Percentiles rank a stretch among this genome's conserved stretches.
Conservation (phyloP, 2,888 invertebrate species). For the Biston betularia region DNA sequence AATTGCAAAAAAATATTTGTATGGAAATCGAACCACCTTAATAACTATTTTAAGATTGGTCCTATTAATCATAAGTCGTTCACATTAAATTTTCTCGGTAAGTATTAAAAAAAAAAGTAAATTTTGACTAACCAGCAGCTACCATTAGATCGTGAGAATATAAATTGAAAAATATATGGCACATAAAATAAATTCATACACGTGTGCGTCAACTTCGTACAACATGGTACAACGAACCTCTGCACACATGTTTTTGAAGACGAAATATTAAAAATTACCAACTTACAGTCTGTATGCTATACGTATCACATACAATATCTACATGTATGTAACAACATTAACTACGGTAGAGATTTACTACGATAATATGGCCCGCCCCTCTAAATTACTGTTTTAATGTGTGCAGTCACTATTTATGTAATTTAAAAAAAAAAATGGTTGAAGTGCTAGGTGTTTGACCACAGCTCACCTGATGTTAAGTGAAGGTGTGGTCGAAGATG, state of each 20-base stretch:
- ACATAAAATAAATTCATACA: constrained; percentile 42
- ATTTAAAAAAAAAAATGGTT: too few relatives aligned
- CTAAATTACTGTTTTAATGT: too few relatives aligned
- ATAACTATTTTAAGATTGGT: too few relatives aligned
- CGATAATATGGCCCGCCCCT: too few relatives aligned
- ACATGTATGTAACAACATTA: constrained; percentile 13
- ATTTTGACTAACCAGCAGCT: not conserved
- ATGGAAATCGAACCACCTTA: too few relatives aligned
- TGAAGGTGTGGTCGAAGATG: too few relatives aligned
- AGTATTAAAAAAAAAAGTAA: not conserved
- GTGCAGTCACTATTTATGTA: too few relatives aligned
- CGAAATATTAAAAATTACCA: constrained; percentile 21
- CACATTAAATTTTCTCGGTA: not conserved
- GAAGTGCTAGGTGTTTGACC: too few relatives aligned
- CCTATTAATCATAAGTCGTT: too few relatives aligned
- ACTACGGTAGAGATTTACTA: not conserved
- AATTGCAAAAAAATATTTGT: too few relatives aligned
- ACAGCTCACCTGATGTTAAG: too few relatives aligned
- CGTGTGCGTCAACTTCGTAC: constrained; percentile 23
- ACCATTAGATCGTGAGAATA: constrained; percentile 29
- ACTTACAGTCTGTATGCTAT: constrained; percentile 11
- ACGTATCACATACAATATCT: constrained; percentile 8
- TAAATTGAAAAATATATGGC: constrained; percentile 39
- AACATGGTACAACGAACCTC: constrained; percentile 24
- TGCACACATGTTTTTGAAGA: constrained; percentile 18